A percentile compares a stretch with the other conserved stretches of the same genome.
Conservation (phyloP, 1,140 invertebrate genomes). For the Bombus picipes region DNA sequence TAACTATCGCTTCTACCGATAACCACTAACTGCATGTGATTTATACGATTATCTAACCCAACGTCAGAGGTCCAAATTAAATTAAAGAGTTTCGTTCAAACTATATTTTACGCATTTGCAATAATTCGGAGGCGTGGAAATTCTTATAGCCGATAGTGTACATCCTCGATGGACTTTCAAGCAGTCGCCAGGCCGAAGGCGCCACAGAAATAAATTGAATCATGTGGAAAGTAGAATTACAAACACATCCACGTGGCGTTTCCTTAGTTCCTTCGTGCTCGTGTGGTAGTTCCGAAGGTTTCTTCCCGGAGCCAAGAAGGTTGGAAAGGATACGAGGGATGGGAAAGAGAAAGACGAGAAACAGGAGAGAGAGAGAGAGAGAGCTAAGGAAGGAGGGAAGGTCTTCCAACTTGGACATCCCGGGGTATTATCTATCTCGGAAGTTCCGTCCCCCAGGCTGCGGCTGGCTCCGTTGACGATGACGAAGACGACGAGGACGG, state of each 20-base stretch:
- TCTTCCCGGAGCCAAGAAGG: neutral
- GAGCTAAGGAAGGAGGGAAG: neutral
- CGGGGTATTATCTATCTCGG: conserved; percentile 72
- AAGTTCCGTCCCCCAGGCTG: conserved; percentile 66
- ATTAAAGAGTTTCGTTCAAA: too few relatives aligned
- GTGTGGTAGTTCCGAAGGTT: conserved; percentile 26
- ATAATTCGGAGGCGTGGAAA: neutral
- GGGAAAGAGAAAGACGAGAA: neutral
- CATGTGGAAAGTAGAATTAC: conserved; percentile 44
- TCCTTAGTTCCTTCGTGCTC: neutral
- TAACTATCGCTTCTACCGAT: too few relatives aligned
- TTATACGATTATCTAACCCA: too few relatives aligned
- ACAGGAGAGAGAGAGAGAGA: neutral
- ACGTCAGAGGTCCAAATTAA: too few relatives aligned
- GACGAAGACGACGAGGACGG: conserved; percentile 56
- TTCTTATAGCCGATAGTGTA: neutral
- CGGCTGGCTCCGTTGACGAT: conserved; percentile 36
- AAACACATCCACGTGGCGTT: conserved; percentile 27
- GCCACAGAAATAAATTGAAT: conserved; percentile 51
- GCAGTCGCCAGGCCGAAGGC: conserved; percentile 7
- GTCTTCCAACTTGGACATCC: conserved; percentile 71
- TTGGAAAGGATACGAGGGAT: neutral
- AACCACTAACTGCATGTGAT: too few relatives aligned
- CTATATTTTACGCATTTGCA: neutral
- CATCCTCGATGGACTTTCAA: conserved; percentile 20